Percentiles rank a stretch among this genome's conserved stretches.
These are phyloP conservation scores for Acleris literana DNA, from an alignment of 2,888 invertebrate genomes.

Conservation along the genomic window DNA sequence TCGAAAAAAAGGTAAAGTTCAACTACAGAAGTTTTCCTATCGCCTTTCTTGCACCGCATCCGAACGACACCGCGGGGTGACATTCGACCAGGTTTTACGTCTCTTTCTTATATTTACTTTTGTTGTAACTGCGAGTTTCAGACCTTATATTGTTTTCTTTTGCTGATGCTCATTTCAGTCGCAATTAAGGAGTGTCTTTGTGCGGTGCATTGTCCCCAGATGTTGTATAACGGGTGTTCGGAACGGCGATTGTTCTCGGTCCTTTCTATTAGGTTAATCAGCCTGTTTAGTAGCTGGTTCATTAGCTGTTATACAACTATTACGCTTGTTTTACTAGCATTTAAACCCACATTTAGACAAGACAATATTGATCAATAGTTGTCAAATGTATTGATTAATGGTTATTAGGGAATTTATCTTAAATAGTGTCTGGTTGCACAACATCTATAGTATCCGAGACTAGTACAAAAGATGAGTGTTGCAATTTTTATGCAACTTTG, in stretches of 20 bases:
- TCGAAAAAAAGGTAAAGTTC: slow-evolving; percentile 44
- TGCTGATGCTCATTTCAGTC: slow-evolving; percentile 30
- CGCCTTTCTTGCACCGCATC: slow-evolving; percentile 51
- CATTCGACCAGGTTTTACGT: slow-evolving; percentile 52
- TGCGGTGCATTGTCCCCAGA: slow-evolving; percentile 32
- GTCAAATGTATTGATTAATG: no score
- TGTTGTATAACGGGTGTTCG: slow-evolving; percentile 19
- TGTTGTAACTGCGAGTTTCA: slow-evolving; percentile 43
- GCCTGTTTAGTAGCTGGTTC: slow-evolving; percentile 9
- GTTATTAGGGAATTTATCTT: no score
- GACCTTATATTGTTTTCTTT: slow-evolving; percentile 33
- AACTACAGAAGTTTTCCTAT: slow-evolving; percentile 46
- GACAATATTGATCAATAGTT: no score
- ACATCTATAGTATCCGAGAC: no score
- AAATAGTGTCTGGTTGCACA: no score
- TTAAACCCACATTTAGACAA: no score
- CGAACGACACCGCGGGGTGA: slow-evolving; percentile 62
- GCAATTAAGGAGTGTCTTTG: slow-evolving; percentile 28
- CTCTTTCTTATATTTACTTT: slow-evolving; percentile 54
- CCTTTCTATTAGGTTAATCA: slow-evolving; percentile 26
- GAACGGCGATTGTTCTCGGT: slow-evolving; percentile 19
- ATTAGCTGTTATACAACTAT: slow-evolving; percentile 10
- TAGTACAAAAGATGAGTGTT: no score
- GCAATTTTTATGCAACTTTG: no score
- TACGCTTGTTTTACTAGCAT: neutral